Base-by-base conservation (phyloP, 1,140 invertebrate genomes). In the Asobara japonica region DNA sequence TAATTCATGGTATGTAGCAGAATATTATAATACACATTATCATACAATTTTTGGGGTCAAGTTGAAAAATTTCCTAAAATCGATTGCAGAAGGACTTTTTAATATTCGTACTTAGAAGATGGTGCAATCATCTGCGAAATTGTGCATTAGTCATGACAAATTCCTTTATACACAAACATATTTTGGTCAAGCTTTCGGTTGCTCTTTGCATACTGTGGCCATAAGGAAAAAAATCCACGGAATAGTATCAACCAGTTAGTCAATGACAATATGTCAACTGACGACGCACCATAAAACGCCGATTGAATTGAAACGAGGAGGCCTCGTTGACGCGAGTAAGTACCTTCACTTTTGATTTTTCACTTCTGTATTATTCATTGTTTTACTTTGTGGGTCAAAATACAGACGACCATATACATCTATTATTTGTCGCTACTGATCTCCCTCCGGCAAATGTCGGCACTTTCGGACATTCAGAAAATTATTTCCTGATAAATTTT, bases 281-380 rank as follows among this genome's bases (percentile, higher is more conserved):
- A 45, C 41, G 41, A 16, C 41, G 41, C 2, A 45, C 7, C 41
- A 45, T 45, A 16, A 45, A 45, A 45, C 41, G 41, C n/a, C 18
- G 3, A 45, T 5, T 2, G 41, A 45, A 45, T 45, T 13, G 41
- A 45, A 45, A 45, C 41, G n/a, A 45, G 41, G n/a, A 45, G 41
- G n/a, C 41, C 41, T 45, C 13, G 41, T 16, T 13, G n/a, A 7
- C n/a, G 41, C 41, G 41, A 45, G n/a, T n/a, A 45, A n/a, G n/a
- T 45, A 45, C 41, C 41, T 45, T 45, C 41, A 45, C 41, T 45
- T 45, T 45, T 41, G n/a, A n/a, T 45, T 45, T 45, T 45, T 16
- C 18, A 18, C 13, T 18, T 45, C n/a, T n/a, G n/a, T n/a, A n/a
- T 45, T 45, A 16, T 45, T 45, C n/a, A 45, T 45, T 45, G 41